These are phyloP conservation scores for Plecotus auritus DNA, from an alignment of 2,113 vertebrate species.

Conservation along the genomic window DNA sequence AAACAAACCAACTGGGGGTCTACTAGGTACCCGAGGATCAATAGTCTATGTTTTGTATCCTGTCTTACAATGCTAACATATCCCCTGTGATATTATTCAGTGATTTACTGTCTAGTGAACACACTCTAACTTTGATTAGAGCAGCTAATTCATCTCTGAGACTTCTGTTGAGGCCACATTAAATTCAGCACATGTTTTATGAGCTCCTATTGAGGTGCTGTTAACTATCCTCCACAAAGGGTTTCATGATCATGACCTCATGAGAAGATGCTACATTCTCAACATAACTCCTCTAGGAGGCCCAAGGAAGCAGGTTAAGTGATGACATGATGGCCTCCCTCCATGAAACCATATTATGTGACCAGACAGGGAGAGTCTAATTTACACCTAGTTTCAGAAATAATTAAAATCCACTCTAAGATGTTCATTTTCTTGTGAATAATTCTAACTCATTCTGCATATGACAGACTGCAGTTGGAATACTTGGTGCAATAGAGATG, in stretches of 20 bases:
- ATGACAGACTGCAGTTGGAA: neutral
- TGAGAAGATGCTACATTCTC: neutral
- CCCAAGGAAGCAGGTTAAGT: neutral
- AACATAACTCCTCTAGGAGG: neutral
- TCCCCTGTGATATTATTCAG: neutral
- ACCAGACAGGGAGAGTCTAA: neutral
- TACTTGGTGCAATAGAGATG: neutral
- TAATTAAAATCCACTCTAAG: neutral
- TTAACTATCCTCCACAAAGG: neutral
- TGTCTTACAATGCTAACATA: neutral
- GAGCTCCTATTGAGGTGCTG: neutral
- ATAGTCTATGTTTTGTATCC: neutral
- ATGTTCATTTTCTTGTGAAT: neutral
- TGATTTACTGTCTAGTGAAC: neutral
- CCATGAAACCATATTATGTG: neutral
- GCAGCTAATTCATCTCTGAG: neutral
- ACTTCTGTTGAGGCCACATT: neutral
- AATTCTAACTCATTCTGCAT: neutral
- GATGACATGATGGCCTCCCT: neutral
- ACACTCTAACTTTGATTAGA: slow-evolving; percentile 21
- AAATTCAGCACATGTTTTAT: neutral
- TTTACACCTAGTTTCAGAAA: neutral
- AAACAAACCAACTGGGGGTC: neutral
- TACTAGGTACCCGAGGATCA: neutral
- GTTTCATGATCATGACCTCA: neutral